These are phyloP conservation scores for Esox masquinongy DNA, from an alignment of 2,797 vertebrate genomes.

Conservation along the genomic window DNA sequence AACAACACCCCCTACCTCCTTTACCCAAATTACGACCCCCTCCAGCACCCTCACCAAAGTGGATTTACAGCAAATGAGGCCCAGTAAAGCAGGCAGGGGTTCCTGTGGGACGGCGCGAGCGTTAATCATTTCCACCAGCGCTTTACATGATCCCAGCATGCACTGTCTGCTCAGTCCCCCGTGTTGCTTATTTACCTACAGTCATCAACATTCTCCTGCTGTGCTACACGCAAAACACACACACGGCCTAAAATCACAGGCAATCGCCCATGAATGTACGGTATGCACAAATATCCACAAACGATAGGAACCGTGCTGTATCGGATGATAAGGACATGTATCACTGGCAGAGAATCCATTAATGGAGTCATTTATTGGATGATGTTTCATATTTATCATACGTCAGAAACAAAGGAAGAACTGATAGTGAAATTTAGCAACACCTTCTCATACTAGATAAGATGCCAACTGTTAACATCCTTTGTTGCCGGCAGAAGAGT, in stretches of 20 bases:
- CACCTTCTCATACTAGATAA: conserved; percentile 11
- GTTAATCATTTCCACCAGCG: conserved; percentile 65
- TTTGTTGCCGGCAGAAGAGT: conserved; percentile 46
- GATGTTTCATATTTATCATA: conserved; percentile 31
- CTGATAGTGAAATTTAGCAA: conserved; percentile 22
- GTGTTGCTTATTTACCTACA: conserved; percentile 45
- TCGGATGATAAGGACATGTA: conserved; percentile 11
- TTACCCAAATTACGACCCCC: background rate
- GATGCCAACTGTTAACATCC: conserved; percentile 31
- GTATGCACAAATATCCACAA: conserved; percentile 30
- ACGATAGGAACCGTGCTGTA: conserved; percentile 15
- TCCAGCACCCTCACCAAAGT: conserved; percentile 34
- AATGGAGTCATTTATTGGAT: conserved; percentile 17
- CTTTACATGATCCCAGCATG: conserved; percentile 63
- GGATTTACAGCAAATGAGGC: conserved; percentile 48
- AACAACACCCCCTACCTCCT: background rate
- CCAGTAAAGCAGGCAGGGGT: conserved; percentile 38
- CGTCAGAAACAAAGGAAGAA: conserved; percentile 19
- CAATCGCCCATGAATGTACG: conserved; percentile 31
- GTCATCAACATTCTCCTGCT: conserved; percentile 51
- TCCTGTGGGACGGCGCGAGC: conserved; percentile 46
- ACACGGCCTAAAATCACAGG: conserved; percentile 11
- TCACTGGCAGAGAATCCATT: background rate
- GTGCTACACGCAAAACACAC: conserved; percentile 8
- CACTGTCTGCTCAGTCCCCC: conserved; percentile 49